phyloP scores from a whole-genome alignment of 1,140 invertebrate genomes.

The Dendrolimus kikuchii region DNA sequence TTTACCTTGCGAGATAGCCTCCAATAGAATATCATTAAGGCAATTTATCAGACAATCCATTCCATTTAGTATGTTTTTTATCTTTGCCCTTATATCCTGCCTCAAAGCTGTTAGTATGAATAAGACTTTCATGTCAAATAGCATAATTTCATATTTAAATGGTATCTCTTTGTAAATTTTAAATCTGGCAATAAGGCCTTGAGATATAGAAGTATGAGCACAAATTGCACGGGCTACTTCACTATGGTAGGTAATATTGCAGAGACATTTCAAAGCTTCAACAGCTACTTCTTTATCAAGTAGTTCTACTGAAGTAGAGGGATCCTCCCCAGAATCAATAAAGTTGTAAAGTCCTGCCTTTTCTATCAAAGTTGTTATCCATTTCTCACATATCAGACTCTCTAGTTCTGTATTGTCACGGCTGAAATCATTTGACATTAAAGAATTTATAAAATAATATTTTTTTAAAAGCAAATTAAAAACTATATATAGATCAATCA shows the following conservation, averaged over 20 bases:
- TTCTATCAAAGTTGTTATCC: conserved; percentile 77
- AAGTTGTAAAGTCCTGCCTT: conserved; percentile 75
- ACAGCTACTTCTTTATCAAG: conserved; percentile 67
- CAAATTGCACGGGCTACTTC: conserved; percentile 78
- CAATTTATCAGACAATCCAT: conserved; percentile 86
- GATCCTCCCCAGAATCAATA: conserved; percentile 39
- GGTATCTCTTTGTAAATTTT: conserved; percentile 75
- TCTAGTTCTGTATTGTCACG: conserved; percentile 84
- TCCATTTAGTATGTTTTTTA: conserved; percentile 86
- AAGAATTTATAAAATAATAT: neutral
- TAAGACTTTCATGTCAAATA: conserved; percentile 90
- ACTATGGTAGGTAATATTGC: conserved; percentile 92
- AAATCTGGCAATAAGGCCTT: conserved; percentile 83
- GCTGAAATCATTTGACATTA: conserved; percentile 64
- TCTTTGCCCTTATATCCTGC: conserved; percentile 77
- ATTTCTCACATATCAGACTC: conserved; percentile 78
- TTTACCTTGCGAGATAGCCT: conserved; percentile 24
- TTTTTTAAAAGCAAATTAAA: neutral
- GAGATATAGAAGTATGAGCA: conserved; percentile 80
- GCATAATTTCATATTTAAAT: conserved; percentile 81
- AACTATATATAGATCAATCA: too few relatives aligned
- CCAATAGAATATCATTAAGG: conserved; percentile 81
- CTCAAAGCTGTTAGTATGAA: conserved; percentile 91
- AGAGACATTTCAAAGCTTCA: conserved; percentile 91
- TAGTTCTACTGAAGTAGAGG: conserved; percentile 31